Base-by-base conservation (phyloP, 2,797 vertebrate genomes). In the Lepidocolaptes lacrymiger region DNA sequence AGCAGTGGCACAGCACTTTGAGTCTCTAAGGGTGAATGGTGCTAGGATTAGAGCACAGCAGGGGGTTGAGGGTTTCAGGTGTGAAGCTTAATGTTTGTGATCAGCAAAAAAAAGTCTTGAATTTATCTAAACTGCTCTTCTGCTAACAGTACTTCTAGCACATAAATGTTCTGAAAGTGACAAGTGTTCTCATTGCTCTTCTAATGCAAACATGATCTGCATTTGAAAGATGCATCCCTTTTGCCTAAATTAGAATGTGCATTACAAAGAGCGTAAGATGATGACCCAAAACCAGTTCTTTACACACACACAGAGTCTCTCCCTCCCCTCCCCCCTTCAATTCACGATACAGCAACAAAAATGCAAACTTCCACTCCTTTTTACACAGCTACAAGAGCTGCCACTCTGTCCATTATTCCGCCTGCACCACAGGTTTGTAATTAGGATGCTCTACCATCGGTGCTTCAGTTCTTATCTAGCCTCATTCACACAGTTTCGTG, bases 71-170 rank as follows among this genome's bases (percentile, higher is more conserved):
- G 98, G 98, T 98, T 98, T 98, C 98, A 99, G 98, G 98, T 98
- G 98, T 98, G 98, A 98, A 98, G 98, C 98, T 98, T 98, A 98
- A 98, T 98, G 98, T 98, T 98, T 98, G 98, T 98, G 98, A 98
- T 98, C 98, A 98, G 98, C 98, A 98, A 97, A 98, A 97, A 97
- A 98, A 98, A 98, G 98, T 97, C 98, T 98, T 97, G 98, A 98
- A 98, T 98, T 98, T 98, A 98, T 98, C 98, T 98, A 98, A 98
- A 98, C 98, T 98, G 98, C 98, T 98, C 98, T 98, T 98, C 98
- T 98, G 98, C 98, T 98, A 98, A 98, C 98, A 98, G 98, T 98
- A 98, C 98, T 98, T 98, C 98, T 98, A 97, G 97, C 98, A 98
- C 98, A 98, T 98, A 98, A 98, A 98, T 98, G 98, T 98, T 98